Evolutionary conservation across 2,888 invertebrate species (phyloP), one percentile per base, ranked within the genome.

Genomic region (Argyresthia goedartella): DNA sequence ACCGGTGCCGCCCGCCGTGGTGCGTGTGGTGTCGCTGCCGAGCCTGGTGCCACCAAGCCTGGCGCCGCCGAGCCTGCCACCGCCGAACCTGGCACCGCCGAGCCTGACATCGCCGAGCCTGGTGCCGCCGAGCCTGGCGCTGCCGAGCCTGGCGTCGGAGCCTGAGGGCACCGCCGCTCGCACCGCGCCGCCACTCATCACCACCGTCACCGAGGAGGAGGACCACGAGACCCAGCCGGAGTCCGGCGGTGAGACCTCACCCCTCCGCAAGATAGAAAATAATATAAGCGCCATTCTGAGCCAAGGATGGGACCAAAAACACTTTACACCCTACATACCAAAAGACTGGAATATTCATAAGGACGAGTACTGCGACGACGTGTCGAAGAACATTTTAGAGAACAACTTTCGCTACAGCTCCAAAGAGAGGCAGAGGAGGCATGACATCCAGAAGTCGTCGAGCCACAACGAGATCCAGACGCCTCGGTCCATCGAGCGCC

Each of bases 201-300:
- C 92, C 54, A 92, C 92, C 1, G 89, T 92, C 7, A 91, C 92
- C 68, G 92, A 92, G 65, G 91, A 91, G 62, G 92, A 92, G 60
- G 91, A 91, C 62, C 89, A 89, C 55, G 91, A 90, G 61, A 90
- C 86, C 56, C 90, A 90, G 55, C 90, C 86, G 51, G 89, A 84
- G 57, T 89, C 88, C 50, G 89, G 89, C 59, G 88, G 88, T 9
- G 89, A 90, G 60, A 89, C 91, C 52, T 92, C 91, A 8, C 92
- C 92, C 6, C 80, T 92, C 51, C 82, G 91, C 55, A 91, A 92
- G 80, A 92, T 92, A 55, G 92, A 91, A 74, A 90, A 91, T 73
- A 92, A 91, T 69, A 92, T 92, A 62, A 92, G 89, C 69, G 92
- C 92, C 65, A 85, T 92, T 69, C 73, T 92, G 65, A 91, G 87